These are phyloP conservation scores for Thecophora atra DNA, from an alignment of 2,888 invertebrate genomes.

Conservation along the genomic window DNA sequence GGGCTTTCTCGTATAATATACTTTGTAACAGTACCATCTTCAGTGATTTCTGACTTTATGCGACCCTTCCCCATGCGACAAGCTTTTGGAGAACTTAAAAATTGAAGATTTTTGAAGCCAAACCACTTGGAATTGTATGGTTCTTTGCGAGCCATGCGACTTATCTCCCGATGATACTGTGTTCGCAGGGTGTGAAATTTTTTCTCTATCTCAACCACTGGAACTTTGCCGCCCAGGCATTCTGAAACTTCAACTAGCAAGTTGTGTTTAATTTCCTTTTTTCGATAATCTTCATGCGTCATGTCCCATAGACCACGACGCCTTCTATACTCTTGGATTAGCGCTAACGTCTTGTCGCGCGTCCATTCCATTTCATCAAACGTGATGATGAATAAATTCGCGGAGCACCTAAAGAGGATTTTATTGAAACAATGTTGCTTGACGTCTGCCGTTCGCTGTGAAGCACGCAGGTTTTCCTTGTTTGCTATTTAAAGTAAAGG, in stretches of 20 bases:
- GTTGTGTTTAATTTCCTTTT: conserved; percentile 63
- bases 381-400: background rate
- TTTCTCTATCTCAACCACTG: conserved; percentile 69
- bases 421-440: conserved; percentile 28
- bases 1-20: conserved; percentile 55
- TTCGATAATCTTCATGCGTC: conserved; percentile 66
- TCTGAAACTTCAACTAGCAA: conserved; percentile 59
- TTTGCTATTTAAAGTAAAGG: background rate
- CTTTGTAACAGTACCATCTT: conserved; percentile 56
- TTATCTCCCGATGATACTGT: conserved; percentile 71
- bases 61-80: conserved; percentile 62
- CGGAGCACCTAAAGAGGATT: background rate
- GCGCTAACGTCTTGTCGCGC: conserved; percentile 62
- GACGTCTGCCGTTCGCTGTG: background rate
- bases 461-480: background rate
- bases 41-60: conserved; percentile 57
- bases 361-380: conserved; percentile 62
- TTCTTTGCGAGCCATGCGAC: conserved; percentile 69
- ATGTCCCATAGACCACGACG: conserved; percentile 65
- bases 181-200: conserved; percentile 72
- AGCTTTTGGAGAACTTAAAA: conserved; percentile 70
- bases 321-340: conserved; percentile 63
- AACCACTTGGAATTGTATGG: conserved; percentile 70
- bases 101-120: conserved; percentile 71
- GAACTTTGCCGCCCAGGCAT: conserved; percentile 60